Conservation (phyloP, 2,797 vertebrate genomes). For the Lagorchestes hirsutus region DNA sequence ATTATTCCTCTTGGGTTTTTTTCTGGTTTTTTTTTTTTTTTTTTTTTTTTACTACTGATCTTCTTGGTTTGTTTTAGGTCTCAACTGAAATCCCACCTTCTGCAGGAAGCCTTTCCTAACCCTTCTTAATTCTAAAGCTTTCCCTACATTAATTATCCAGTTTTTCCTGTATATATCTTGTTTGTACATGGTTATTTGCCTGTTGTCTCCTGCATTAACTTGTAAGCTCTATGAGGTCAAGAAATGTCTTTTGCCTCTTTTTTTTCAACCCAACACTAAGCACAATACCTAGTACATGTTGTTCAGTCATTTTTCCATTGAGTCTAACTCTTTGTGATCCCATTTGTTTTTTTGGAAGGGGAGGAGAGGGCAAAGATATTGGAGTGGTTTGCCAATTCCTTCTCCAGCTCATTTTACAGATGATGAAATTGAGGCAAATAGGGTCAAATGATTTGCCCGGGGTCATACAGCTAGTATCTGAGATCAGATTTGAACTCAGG, state of each 20-base stretch:
- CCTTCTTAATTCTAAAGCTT: neutral
- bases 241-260: neutral
- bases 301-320: too few relatives aligned
- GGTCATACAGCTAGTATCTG: neutral
- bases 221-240: neutral
- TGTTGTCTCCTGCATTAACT: neutral
- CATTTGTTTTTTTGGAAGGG: too few relatives aligned
- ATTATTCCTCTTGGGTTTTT: too few relatives aligned
- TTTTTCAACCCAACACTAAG: too few relatives aligned
- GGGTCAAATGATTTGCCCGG: too few relatives aligned
- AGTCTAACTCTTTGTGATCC: too few relatives aligned
- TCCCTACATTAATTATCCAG: neutral
- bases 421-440: too few relatives aligned
- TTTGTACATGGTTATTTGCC: neutral
- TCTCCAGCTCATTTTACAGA: too few relatives aligned
- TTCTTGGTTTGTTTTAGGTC: neutral
- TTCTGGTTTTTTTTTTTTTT: too few relatives aligned
- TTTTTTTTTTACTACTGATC: neutral
- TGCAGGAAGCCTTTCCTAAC: neutral
- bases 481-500: neutral
- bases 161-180: neutral
- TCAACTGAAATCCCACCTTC: neutral
- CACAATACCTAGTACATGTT: too few relatives aligned
- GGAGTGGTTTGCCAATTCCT: too few relatives aligned
- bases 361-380: too few relatives aligned